A percentile compares a stretch with the other conserved stretches of the same genome.
phyloP scores from a whole-genome alignment of 1,140 invertebrate species.

The Oryctes rhinoceros region DNA sequence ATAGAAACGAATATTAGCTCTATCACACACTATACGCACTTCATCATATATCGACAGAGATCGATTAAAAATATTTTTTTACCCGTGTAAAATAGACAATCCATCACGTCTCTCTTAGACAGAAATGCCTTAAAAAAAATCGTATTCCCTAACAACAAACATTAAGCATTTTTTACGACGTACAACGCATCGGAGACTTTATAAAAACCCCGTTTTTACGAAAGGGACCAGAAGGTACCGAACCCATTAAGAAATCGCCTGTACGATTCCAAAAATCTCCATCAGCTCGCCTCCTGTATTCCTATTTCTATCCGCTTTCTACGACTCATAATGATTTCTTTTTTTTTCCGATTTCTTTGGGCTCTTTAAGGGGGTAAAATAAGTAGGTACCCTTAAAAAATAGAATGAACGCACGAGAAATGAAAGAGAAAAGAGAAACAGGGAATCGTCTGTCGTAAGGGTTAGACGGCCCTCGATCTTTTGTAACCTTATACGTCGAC shows the following conservation, averaged over 20 bases:
- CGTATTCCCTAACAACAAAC: neutral
- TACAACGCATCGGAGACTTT: too few relatives aligned
- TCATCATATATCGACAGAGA: neutral
- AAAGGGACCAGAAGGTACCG: too few relatives aligned
- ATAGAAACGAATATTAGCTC: neutral
- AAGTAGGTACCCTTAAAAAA: neutral
- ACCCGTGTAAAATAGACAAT: neutral
- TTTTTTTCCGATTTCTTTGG: neutral
- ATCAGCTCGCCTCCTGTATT: too few relatives aligned
- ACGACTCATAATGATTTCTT: neutral
- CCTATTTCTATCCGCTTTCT: neutral
- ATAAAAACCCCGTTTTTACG: too few relatives aligned
- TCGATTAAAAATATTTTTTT: conserved; percentile 1
- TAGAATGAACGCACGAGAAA: too few relatives aligned
- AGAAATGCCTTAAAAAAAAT: neutral
- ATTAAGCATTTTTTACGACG: too few relatives aligned
- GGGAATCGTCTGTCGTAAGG: conserved; percentile 16
- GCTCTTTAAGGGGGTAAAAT: neutral
- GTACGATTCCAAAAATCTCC: too few relatives aligned
- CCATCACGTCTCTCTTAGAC: neutral
- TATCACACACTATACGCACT: neutral
- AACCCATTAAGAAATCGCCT: too few relatives aligned
- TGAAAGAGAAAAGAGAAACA: neutral
- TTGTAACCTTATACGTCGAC: neutral
- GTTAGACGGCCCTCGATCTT: conserved; percentile 7